Base-by-base conservation (phyloP, 2,797 vertebrate genomes). In the Rhinatrema bivittatum region DNA sequence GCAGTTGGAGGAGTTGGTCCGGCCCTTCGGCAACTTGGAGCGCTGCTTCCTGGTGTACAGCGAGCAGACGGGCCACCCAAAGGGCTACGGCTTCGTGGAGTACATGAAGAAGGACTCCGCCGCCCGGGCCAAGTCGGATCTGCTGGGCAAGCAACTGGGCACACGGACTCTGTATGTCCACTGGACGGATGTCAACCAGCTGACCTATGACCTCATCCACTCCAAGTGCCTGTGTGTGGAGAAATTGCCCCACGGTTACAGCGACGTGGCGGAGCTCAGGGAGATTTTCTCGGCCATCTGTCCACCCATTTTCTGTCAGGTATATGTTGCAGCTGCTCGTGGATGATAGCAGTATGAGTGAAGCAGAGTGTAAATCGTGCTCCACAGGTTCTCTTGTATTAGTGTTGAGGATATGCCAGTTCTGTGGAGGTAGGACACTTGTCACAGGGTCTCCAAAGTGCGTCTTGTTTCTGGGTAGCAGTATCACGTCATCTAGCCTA, bases 61-160 rank as follows among this genome's bases (percentile, higher is more conserved):
- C 1, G 46, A 76, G 10, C 25, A 54, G 25, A 89, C 81, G 0
- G 93, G 93, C 10, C 91, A 89, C 30, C 93, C 94, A 16, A 96
- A 97, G 55, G 91, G 93, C 25, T 97, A 97, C 0, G 94, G 94
- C 26, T 97, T 96, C 2, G 94, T 93, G 16, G 94, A 97, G 59
- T 97, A 91, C 58, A 96, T 95, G 94, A 97, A 95, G 63, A 96
- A 94, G 64, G 94, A 96, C 61, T 91, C 92, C 0, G 94, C 94
- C 0, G 91, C 93, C 23, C 60, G 93, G 1, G 94, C 94, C 27
- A 95, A 94, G 60, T 91, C 91, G 0, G 92, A 95, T 55, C 78
- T 97, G 10, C 55, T 95, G 15, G 94, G 92, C 4, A 91, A 88
- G 59, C 93, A 88, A 13, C 73, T 97, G 46, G 93, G 94, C 13